phyloP scores from a whole-genome alignment of 2,113 vertebrate genomes.

The Bos javanicus region DNA sequence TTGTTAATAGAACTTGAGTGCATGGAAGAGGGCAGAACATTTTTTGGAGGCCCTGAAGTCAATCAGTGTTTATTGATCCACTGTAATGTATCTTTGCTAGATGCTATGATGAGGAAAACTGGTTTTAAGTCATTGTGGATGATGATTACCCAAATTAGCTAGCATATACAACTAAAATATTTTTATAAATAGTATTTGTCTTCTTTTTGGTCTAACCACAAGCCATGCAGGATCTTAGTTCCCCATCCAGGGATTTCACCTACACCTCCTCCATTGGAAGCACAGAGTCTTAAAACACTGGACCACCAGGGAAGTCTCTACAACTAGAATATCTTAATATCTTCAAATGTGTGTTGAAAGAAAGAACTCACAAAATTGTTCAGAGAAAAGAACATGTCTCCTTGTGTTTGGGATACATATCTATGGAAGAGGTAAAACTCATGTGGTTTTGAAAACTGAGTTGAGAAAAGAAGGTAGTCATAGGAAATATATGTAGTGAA shows the following conservation, averaged over 20 bases:
- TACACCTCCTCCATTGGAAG: background rate
- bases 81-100: background rate
- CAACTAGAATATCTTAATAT: background rate
- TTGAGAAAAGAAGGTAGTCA: background rate
- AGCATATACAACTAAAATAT: background rate
- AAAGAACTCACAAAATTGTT: background rate
- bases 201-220: background rate
- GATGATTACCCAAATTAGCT: background rate
- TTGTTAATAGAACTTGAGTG: slow-evolving; percentile 12
- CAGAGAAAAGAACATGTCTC: background rate
- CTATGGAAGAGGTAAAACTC: background rate
- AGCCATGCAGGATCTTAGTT: background rate
- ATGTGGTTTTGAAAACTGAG: background rate
- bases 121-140: background rate
- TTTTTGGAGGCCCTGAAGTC: background rate
- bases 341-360: background rate
- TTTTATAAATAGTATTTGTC: background rate
- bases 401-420: background rate
- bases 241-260: background rate
- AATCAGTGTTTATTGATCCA: background rate
- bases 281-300: background rate
- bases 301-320: background rate
- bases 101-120: background rate
- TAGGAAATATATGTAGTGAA: background rate
- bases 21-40: background rate